A percentile compares a stretch with the other conserved stretches of the same genome.
Conservation (phyloP, 1,140 invertebrate species). For the Drosophila varians region DNA sequence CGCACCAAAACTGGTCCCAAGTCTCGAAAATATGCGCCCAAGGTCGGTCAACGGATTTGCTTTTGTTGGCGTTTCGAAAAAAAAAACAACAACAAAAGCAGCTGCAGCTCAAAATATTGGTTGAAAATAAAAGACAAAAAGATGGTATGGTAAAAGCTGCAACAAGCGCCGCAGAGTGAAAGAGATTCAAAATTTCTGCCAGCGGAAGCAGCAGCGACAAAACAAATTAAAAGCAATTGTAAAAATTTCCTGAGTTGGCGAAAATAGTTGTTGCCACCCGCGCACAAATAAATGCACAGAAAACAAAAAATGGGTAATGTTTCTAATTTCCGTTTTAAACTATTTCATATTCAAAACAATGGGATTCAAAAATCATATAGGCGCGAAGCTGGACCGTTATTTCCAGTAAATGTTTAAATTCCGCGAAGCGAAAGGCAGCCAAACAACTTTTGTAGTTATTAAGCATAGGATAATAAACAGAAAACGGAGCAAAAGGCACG, state of each 20-base stretch:
- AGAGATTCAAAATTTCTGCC: slow-evolving; percentile 31
- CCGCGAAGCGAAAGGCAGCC: slow-evolving; percentile 38
- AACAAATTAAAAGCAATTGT: slow-evolving; percentile 77
- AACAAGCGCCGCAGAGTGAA: slow-evolving; percentile 35
- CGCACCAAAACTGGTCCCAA: slow-evolving; percentile 67
- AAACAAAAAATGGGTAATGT: too few relatives aligned
- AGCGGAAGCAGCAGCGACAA: slow-evolving; percentile 63
- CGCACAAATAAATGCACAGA: slow-evolving; percentile 15
- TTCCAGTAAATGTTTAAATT: slow-evolving; percentile 38
- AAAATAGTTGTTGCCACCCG: slow-evolving; percentile 57
- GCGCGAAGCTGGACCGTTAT: slow-evolving; percentile 29
- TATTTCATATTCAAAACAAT: too few relatives aligned
- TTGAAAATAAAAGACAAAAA: slow-evolving; percentile 29
- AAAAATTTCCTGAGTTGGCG: slow-evolving; percentile 78
- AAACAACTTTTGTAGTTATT: slow-evolving; percentile 63
- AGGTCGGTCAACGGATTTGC: slow-evolving; percentile 81
- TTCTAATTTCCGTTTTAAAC: too few relatives aligned
- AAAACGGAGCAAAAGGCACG: slow-evolving; percentile 68
- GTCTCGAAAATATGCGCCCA: slow-evolving; percentile 70
- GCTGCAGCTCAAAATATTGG: slow-evolving; percentile 22
- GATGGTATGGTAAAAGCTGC: slow-evolving; percentile 39
- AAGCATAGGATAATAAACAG: slow-evolving; percentile 55
- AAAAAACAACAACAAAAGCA: slow-evolving; percentile 30
- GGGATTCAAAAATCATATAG: too few relatives aligned
- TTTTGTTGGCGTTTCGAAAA: slow-evolving; percentile 50